Conservation (phyloP, 2,113 vertebrate species). For the Casuarius casuarius region DNA sequence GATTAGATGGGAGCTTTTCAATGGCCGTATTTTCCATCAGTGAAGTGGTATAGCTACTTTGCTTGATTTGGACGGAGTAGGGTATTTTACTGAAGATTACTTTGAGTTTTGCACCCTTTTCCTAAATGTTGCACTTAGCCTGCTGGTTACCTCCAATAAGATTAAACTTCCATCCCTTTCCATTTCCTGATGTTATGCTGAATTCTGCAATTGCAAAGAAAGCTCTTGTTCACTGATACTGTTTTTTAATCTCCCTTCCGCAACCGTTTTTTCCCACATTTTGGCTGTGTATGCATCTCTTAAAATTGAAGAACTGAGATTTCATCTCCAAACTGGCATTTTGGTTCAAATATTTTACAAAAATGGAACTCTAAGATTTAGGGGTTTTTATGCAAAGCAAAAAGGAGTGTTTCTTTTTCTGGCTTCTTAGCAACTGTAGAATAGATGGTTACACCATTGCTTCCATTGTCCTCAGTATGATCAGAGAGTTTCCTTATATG, state of each 20-base stretch:
- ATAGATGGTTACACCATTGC: not conserved
- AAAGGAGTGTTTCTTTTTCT: not conserved
- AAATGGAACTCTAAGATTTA: not conserved
- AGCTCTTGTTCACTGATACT: not conserved
- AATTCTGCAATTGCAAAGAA: not conserved
- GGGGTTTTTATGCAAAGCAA: not conserved
- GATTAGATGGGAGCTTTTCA: not conserved
- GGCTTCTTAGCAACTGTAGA: not conserved
- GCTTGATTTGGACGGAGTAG: fast-evolving
- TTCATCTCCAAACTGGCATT: not conserved
- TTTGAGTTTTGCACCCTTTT: not conserved
- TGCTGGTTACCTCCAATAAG: no score
- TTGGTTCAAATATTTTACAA: not conserved
- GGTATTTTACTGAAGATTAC: not conserved
- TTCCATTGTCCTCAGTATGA: not conserved
- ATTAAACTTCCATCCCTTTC: not conserved
- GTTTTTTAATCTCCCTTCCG: not conserved
- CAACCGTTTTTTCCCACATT: not conserved
- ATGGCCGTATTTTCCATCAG: not conserved
- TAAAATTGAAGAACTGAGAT: not conserved
- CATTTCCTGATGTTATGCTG: fast-evolving
- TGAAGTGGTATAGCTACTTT: not conserved
- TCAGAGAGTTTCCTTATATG: not conserved
- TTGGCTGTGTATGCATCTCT: not conserved
- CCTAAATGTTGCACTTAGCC: not conserved